Conservation (phyloP, 2,113 vertebrate species). For the Canis aureus region DNA sequence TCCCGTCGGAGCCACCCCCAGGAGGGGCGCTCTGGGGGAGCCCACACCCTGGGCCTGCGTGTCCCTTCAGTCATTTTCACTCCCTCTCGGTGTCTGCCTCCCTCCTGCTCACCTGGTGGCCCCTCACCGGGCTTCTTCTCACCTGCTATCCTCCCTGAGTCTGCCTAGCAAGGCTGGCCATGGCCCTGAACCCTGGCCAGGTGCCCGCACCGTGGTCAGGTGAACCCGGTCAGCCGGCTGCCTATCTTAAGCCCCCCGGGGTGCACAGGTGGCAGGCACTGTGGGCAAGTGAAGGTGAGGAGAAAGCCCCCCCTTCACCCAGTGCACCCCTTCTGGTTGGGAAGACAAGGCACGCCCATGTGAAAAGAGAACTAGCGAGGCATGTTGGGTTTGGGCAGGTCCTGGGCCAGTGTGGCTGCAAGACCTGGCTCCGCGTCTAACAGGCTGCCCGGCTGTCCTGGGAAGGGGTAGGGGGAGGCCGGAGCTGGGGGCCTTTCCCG, state of each 20-base stretch:
- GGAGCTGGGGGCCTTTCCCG: not conserved
- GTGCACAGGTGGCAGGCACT: not conserved
- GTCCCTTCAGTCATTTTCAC: not conserved
- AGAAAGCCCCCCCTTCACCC: not conserved
- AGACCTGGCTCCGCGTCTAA: not conserved
- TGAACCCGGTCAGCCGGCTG: not conserved
- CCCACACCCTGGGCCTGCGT: not conserved
- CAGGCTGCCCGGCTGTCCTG: not conserved
- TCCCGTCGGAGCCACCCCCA: no score
- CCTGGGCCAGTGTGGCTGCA: not conserved
- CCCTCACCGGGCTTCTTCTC: not conserved
- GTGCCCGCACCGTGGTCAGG: not conserved
- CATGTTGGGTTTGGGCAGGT: not conserved
- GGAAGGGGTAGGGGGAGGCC: not conserved
- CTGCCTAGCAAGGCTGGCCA: not conserved
- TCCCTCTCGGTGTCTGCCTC: not conserved
- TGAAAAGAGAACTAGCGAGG: not conserved
- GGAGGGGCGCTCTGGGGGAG: not conserved
- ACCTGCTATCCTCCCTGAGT: not conserved
- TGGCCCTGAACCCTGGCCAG: not conserved
- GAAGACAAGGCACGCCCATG: not conserved
- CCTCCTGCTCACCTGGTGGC: not conserved
- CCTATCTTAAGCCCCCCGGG: not conserved
- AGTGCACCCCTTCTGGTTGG: not conserved
- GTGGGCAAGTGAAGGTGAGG: not conserved